A percentile compares a stretch with the other conserved stretches of the same genome.
Conservation (phyloP, 2,888 invertebrate genomes). For the Pristionchus japonicus region DNA sequence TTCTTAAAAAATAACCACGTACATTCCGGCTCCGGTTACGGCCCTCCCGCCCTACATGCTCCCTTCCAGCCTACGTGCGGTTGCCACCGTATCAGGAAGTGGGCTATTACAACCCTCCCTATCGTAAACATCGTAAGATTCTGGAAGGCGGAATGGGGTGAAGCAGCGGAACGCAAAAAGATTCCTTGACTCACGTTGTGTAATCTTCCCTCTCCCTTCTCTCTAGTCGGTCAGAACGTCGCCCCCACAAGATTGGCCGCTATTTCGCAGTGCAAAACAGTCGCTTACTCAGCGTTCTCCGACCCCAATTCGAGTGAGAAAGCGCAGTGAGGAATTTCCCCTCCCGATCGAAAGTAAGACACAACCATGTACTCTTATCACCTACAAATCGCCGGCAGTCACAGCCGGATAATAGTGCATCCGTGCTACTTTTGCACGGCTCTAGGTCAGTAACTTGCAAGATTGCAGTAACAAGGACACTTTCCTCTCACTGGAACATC, state of each 20-base stretch:
- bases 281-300: neutral
- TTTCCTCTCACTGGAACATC: neutral
- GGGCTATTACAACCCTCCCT: neutral
- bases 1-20: neutral
- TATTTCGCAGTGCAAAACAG: neutral
- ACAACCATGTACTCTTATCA: constrained; percentile 13
- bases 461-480: neutral
- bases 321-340: neutral
- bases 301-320: constrained; percentile 16
- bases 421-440: neutral
- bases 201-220: neutral
- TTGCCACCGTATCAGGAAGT: neutral
- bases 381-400: constrained; percentile 10
- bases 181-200: neutral
- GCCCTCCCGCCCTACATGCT: neutral
- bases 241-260: no score
- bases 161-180: constrained; percentile 5
- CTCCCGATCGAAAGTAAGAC: neutral
- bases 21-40: neutral
- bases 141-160: neutral
- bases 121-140: constrained; percentile 18
- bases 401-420: neutral
- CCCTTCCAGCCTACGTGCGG: neutral
- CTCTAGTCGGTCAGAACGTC: no score
- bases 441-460: neutral